Evolutionary conservation across 2,888 invertebrate species (phyloP).

Genomic region (Galerucella calmariensis): DNA sequence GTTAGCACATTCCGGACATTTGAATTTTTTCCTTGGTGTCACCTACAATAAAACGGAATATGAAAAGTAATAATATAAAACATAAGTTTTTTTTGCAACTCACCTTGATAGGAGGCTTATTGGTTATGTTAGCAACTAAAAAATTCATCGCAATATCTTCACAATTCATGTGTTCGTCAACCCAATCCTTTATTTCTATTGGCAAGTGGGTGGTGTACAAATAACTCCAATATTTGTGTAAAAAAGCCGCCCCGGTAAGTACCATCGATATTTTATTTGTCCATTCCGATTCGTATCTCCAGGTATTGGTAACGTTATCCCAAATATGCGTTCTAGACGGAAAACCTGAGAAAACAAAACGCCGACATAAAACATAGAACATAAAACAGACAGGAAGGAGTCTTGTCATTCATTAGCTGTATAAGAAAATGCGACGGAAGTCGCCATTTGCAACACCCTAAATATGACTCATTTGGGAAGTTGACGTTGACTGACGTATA

Average conservation of each 20-base stretch:
- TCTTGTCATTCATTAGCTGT: too few species aligned
- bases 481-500: too few species aligned
- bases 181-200: constrained; percentile 85
- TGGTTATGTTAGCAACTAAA: constrained; percentile 90
- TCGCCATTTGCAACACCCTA: too few species aligned
- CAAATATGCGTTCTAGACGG: constrained; percentile 94
- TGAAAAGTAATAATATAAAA: not conserved
- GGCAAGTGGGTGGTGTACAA: constrained; percentile 93
- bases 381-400: too few species aligned
- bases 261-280: constrained; percentile 97
- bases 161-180: constrained; percentile 96
- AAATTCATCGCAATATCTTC: constrained; percentile 99
- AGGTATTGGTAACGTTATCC: constrained; percentile 86
- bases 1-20: constrained; percentile 94
- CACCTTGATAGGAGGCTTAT: constrained; percentile 93
- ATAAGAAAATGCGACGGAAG: too few species aligned
- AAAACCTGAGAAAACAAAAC: constrained; percentile 72
- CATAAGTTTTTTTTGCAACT: constrained; percentile 9
- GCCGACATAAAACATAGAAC: not conserved
- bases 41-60: constrained; percentile 69
- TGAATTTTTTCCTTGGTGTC: constrained; percentile 95
- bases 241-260: constrained; percentile 95
- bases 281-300: constrained; percentile 98
- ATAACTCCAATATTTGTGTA: constrained; percentile 96
- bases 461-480: too few species aligned